Conservation (phyloP, 2,797 vertebrate species). For the Podarcis lilfordi region DNA sequence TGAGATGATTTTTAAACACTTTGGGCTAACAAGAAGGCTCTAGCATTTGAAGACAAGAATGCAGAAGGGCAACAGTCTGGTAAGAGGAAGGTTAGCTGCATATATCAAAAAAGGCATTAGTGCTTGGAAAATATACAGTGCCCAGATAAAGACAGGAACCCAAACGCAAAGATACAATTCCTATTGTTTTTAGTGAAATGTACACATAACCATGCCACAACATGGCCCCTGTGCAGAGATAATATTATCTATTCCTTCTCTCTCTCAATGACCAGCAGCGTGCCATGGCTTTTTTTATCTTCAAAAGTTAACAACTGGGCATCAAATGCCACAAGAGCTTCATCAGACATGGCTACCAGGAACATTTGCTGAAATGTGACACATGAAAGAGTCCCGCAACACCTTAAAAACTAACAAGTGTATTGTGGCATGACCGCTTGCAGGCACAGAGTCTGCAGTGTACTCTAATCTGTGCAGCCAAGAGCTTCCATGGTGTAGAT, state of each 20-base stretch:
- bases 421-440: neutral
- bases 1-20: slow-evolving; percentile 4
- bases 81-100: neutral
- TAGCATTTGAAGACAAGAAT: neutral
- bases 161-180: neutral
- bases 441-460: neutral
- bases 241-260: neutral
- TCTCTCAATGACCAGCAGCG: neutral
- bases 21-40: neutral
- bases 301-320: neutral
- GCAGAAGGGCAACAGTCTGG: neutral
- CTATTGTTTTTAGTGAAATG: neutral
- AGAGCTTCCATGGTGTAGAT: too few species aligned
- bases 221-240: neutral
- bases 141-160: neutral
- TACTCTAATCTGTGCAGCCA: too few species aligned
- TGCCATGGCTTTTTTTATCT: neutral
- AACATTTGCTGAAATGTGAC: neutral
- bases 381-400: neutral
- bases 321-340: neutral
- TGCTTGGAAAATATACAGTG: neutral
- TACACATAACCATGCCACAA: too few species aligned
- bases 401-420: neutral
- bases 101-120: neutral
- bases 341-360: neutral